These are phyloP conservation scores for Varanus komodoensis DNA, from an alignment of 2,113 vertebrate genomes.

Conservation along the genomic window DNA sequence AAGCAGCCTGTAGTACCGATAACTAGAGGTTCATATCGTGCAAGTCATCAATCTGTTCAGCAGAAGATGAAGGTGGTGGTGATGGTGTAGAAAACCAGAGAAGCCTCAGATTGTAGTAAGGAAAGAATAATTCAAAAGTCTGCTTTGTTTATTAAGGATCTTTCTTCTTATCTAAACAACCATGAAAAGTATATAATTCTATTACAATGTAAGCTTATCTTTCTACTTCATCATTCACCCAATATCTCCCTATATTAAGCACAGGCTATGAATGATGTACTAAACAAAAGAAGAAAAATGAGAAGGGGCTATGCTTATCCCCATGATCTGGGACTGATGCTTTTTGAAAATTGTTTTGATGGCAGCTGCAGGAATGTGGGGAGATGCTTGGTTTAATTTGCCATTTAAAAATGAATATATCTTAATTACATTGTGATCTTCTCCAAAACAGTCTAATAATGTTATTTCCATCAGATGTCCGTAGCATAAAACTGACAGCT, in stretches of 20 bases:
- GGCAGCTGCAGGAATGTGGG: background rate
- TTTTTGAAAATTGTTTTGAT: background rate
- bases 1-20: background rate
- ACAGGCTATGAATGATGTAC: background rate
- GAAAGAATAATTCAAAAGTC: background rate
- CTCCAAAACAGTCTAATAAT: no score
- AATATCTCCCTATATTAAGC: background rate
- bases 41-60: background rate
- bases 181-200: background rate
- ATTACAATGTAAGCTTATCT: background rate
- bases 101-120: background rate
- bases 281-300: background rate
- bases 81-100: background rate
- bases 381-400: background rate
- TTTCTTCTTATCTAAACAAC: background rate
- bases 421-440: no score
- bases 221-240: background rate
- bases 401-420: no score
- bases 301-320: background rate
- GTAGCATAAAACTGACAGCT: no score
- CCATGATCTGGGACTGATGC: background rate
- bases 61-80: background rate
- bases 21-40: background rate
- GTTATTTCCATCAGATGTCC: no score
- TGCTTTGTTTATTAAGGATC: background rate